A percentile compares a stretch with the other conserved stretches of the same genome.
These are phyloP conservation scores for Sarcophaga peregrina DNA, from an alignment of 1,140 invertebrate genomes.

Conservation along the genomic window DNA sequence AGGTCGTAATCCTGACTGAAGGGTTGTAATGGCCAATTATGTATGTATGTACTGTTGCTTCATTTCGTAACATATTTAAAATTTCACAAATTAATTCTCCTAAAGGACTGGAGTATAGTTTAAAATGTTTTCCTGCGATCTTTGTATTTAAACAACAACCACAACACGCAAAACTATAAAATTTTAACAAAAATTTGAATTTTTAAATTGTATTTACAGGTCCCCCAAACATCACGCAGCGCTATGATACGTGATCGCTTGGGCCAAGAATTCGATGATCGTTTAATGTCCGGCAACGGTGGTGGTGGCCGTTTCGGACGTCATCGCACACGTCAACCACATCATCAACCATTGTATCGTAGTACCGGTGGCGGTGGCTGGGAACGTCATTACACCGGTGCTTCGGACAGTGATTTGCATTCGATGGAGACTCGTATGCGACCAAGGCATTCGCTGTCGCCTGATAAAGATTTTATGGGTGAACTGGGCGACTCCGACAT, in stretches of 20 bases:
- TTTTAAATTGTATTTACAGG: conserved; percentile 46
- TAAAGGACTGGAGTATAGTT: background rate
- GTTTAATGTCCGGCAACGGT: conserved; percentile 66
- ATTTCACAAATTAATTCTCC: background rate
- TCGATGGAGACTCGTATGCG: conserved; percentile 69
- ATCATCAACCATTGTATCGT: conserved; percentile 74
- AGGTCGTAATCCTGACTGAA: too few relatives aligned
- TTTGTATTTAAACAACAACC: too few relatives aligned
- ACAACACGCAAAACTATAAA: background rate
- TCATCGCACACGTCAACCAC: conserved; percentile 73
- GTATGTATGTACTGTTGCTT: too few relatives aligned
- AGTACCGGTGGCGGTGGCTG: conserved; percentile 77
- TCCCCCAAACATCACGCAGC: conserved; percentile 64
- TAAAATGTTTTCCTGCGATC: too few relatives aligned
- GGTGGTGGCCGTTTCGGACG: conserved; percentile 72
- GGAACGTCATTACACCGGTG: conserved; percentile 82
- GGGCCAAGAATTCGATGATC: conserved; percentile 86
- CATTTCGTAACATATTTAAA: too few relatives aligned
- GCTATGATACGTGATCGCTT: conserved; percentile 76
- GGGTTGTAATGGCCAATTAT: too few relatives aligned
- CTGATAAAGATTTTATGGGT: conserved; percentile 77
- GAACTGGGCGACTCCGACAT: conserved; percentile 87
- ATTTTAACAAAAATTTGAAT: too few relatives aligned
- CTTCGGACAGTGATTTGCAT: conserved; percentile 84
- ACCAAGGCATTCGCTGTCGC: conserved; percentile 71